Evolutionary conservation across 2,888 invertebrate species (phyloP).

Genomic region (Prenolepis imparis): DNA sequence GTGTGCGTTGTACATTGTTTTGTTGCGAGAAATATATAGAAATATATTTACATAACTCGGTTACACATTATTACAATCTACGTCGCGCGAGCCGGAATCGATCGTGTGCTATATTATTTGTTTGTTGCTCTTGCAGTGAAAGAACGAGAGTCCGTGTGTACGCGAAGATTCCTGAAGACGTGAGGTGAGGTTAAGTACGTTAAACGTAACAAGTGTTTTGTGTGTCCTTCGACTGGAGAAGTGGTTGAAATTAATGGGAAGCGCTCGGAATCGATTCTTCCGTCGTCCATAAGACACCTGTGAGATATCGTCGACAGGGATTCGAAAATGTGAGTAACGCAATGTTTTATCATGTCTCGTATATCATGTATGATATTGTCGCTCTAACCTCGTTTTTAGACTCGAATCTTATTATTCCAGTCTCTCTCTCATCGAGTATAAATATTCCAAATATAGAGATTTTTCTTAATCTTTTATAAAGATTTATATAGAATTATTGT

Average conservation of each 20-base stretch:
- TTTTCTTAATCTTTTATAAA: background rate
- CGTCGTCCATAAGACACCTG: background rate
- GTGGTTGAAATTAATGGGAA: background rate
- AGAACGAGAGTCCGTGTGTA: background rate
- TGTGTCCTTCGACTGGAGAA: background rate
- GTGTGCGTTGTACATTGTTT: background rate
- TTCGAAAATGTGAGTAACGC: conserved; percentile 33
- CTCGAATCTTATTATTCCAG: background rate
- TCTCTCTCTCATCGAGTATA: background rate
- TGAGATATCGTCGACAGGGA: conserved; percentile 2
- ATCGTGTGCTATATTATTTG: background rate
- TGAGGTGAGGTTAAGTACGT: conserved; percentile 19
- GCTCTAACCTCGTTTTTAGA: background rate
- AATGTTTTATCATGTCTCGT: background rate
- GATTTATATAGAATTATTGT: background rate
- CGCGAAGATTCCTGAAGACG: background rate
- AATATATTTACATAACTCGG: background rate
- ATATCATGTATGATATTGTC: background rate
- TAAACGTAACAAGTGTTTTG: background rate
- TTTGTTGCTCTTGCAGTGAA: background rate
- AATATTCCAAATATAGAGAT: background rate
- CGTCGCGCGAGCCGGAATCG: background rate
- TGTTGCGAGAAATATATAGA: background rate
- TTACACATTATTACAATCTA: background rate
- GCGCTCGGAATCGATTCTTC: background rate